These are phyloP conservation scores for Trissonchulus sp. DNA, from an alignment of 2,888 invertebrate species.

Conservation along the genomic window DNA sequence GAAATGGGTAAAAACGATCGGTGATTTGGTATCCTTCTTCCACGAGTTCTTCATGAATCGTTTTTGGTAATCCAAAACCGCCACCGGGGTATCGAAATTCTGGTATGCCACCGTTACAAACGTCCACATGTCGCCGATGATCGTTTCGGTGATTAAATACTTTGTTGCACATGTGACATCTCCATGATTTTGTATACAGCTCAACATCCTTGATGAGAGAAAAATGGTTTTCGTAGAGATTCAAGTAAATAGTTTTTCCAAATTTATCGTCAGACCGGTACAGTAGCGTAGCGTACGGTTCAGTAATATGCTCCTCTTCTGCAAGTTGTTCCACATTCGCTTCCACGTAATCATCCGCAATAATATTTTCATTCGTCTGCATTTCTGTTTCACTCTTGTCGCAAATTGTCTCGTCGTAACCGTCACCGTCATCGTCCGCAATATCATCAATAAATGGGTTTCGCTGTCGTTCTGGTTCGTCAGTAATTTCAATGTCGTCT, in stretches of 20 bases:
- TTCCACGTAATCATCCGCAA: not conserved
- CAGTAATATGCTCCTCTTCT: no score
- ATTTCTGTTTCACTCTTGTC: not conserved
- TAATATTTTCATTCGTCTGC: not conserved
- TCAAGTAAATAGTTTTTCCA: no score
- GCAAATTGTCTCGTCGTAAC: not conserved
- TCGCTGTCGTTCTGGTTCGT: no score
- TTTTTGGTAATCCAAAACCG: no score
- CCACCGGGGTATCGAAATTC: no score
- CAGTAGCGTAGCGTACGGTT: not conserved
- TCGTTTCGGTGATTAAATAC: not conserved
- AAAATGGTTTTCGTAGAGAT: no score
- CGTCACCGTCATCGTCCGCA: conserved; percentile 5
- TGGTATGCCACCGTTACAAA: not conserved
- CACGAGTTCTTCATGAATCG: no score
- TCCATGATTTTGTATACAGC: no score
- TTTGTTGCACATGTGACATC: no score
- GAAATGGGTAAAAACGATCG: not conserved
- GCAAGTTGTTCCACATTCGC: not conserved
- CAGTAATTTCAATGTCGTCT: no score
- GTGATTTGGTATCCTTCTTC: conserved; percentile 12
- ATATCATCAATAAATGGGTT: conserved; percentile 14
- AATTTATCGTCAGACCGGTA: not conserved
- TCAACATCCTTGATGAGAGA: no score
- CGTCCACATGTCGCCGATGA: not conserved